Evolutionary conservation across 2,888 invertebrate species (phyloP), one percentile per base, ranked within the genome.

Genomic region (Pammene fasciana): DNA sequence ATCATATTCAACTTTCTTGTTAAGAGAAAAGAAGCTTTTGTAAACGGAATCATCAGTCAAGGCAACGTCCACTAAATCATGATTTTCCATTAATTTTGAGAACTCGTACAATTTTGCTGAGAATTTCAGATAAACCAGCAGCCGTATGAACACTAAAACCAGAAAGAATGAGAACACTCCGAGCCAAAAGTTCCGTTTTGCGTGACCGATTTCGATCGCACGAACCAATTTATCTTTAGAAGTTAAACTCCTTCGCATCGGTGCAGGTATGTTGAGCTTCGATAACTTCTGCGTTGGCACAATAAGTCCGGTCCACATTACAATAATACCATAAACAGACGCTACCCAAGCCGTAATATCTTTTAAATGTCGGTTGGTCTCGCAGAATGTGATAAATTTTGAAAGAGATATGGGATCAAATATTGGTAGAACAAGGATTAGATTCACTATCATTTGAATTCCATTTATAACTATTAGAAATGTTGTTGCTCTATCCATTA

Each of bases 81-180:
- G 89, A 70, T 86, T 78, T 70, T 78, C 82, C 86, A 89, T 88
- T 66, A 88, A 76, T 75, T 84, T 78, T 7, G 85, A 85, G 71
- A 90, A 87, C 72, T 90, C 88, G 26, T 84, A 78, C 34, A 89
- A 79, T 74, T 87, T 90, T 3, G 88, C 88, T 77, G 89, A 85
- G 82, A 89, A 89, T 67, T 74, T 76, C 13, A 89, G 76, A 74
- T 79, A 84, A 52, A 89, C 89, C 61, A 82, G 72, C 57, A 89
- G 71, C 74, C 90, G 84, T 74, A 84, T 78, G 18, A 74, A 77
- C 0, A 88, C 82, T 3, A 90, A 71, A 2, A 84, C 26, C 52
- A 84, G 86, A 75, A 89, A 88, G 48, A 91, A 70, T 8, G 89
- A 89, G 61, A 90, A 82, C 1, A 78, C 79, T 10, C 84, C 87